Percentiles rank a stretch among this genome's conserved stretches.
phyloP scores from a whole-genome alignment of 2,797 vertebrate species.

The Limnodromus scolopaceus region DNA sequence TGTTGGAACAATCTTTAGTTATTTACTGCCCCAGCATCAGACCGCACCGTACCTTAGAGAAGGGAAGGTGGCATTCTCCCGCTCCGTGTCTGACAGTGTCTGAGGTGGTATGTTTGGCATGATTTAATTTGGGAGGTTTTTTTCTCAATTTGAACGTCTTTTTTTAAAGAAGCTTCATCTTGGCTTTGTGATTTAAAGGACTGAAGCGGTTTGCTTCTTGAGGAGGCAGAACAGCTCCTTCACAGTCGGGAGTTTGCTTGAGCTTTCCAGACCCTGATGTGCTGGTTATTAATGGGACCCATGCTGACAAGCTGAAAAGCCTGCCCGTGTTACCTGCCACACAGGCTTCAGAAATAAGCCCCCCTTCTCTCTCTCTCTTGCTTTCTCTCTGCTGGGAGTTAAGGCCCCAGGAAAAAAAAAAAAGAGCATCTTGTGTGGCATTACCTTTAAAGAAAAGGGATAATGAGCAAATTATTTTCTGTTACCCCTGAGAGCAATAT shows the following conservation, averaged over 20 bases:
- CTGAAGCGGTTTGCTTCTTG: neutral
- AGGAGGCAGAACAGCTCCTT: neutral
- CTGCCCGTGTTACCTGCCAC: neutral
- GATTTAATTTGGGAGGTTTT: neutral
- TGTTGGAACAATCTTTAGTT: neutral
- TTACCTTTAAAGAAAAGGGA: neutral
- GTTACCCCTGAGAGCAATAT: neutral
- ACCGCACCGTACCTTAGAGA: accelerated
- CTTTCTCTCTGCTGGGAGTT: neutral
- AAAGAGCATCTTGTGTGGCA: neutral
- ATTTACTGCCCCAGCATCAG: neutral
- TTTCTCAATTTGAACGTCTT: neutral
- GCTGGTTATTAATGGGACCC: neutral
- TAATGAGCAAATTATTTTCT: neutral
- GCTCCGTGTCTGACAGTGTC: neutral
- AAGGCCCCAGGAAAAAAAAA: neutral
- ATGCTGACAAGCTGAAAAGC: neutral
- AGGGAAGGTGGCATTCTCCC: neutral
- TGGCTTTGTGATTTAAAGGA: neutral
- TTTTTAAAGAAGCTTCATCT: neutral
- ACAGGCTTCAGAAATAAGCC: neutral
- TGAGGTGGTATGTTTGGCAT: neutral
- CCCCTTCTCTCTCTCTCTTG: neutral
- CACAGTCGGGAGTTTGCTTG: neutral
- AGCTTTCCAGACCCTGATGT: neutral